Percentiles rank a stretch among this genome's conserved stretches.
Evolutionary conservation across 2,888 invertebrate genomes (phyloP).

Genomic region (Diaphora mendica): DNA sequence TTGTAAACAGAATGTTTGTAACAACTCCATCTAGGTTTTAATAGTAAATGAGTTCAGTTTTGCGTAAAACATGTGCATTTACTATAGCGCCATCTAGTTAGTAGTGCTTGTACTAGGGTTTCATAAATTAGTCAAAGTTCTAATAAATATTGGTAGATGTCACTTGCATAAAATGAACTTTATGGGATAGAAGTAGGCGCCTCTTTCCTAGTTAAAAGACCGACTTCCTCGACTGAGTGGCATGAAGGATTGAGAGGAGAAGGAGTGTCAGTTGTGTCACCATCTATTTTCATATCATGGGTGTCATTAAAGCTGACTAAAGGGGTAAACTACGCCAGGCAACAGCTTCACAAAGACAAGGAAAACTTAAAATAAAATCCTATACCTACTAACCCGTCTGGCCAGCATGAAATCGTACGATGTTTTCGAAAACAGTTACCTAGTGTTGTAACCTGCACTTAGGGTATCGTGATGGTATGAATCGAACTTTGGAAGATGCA

Average conservation of each 20-base stretch:
- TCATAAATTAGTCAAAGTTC: background rate
- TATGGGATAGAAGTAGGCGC: too few species aligned
- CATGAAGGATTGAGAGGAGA: too few species aligned
- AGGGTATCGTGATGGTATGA: too few species aligned
- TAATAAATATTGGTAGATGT: constrained; percentile 3
- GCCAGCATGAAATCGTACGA: too few species aligned
- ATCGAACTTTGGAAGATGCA: too few species aligned
- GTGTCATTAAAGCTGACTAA: too few species aligned
- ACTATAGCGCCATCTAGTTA: background rate
- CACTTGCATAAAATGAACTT: background rate
- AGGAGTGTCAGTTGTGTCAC: too few species aligned
- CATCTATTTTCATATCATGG: too few species aligned
- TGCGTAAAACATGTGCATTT: background rate
- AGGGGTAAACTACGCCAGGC: background rate
- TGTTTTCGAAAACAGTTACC: background rate
- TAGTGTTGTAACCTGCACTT: too few species aligned
- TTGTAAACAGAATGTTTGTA: background rate
- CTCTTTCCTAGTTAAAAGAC: too few species aligned
- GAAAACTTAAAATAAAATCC: background rate
- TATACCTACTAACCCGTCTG: background rate
- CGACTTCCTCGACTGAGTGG: too few species aligned
- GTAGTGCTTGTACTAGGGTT: background rate
- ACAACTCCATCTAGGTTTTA: background rate
- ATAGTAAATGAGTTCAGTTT: too few species aligned
- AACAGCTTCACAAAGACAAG: background rate